Evolutionary conservation across 1,140 invertebrate species (phyloP), one percentile per base, ranked within the genome.

Genomic region (Drosophila prosaltans): DNA sequence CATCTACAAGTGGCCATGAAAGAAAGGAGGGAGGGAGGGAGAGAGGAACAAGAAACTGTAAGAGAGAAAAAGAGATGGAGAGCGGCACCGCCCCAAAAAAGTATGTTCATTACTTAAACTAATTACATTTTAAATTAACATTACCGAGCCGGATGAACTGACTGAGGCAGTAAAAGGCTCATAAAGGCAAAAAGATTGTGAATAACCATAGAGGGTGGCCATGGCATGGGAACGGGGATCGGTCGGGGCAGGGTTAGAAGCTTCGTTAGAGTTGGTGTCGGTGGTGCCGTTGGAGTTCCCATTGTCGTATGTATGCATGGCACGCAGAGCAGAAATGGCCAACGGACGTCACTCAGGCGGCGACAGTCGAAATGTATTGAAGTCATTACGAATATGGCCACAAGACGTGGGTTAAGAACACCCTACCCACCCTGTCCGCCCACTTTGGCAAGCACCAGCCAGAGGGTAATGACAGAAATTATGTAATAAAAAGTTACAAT

Each of bases 401-500:
- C 69, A 80, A 68, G 80, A 89, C 80, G 80, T 83, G 83, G 80
- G 72, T 74, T 77, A 75, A 80, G 65, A 58, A 59, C 69, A 58
- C 45, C 45, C 45, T 21, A 7, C 16, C 21, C 58, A 7, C 16
- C 21, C 58, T 59, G 69, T 62, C 61, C 65, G 69, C 67, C 64
- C 73, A 66, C 61, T 64, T 36, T 32, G 45, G 32, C 66, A 48
- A 61, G 11, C 66, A 54, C 69, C 74, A 79, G 61, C 74, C 86
- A 78, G 74, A 68, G 77, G 72, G 77, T 90, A 90, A 90, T 90
- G 86, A 90, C 86, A 90, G 86, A 90, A 90, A 90, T 90, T 90
- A 90, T 90, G 81, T 90, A 90, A 90, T 90, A 90, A 90, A 90
- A 90, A 86, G 86, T 90, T 85, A 90, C 81, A 90, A 86, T 90